Evolutionary conservation across 2,797 vertebrate genomes (phyloP), one percentile per base, ranked within the genome.

Genomic region (Poecilia velifera): DNA sequence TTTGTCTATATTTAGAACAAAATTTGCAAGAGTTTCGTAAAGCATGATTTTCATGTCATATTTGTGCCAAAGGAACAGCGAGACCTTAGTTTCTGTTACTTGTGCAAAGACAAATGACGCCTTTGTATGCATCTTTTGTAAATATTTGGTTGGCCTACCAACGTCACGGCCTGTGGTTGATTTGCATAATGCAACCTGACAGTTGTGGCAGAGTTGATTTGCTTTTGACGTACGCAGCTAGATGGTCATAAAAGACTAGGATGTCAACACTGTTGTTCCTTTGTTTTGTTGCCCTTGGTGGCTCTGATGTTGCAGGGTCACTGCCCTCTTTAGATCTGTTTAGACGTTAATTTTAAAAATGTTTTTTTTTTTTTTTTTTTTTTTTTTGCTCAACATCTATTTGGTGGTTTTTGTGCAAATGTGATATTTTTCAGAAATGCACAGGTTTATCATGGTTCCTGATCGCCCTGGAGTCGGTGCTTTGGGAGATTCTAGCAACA

Each of bases 261-360:
- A 78, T 78, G 79, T 89, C 86, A 85, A 51, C 0, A 12, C 25
- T 39, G 71, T 72, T 80, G 81, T 82, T 6, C 57, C 72, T 84
- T 77, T 87, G 83, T 82, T 81, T 70, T 20, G 46, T 49, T 76
- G 66, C 78, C 78, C 82, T 7, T 7, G 45, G 66, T 77, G 53
- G n/a, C 55, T 82, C 55, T 68, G 62, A 73, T 39, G 47, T 16
- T 72, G 25, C 25, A 62, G 66, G 36, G 72, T 68, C 76, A 72
- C 46, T 41, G 28, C 74, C 77, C 68, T 68, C 18, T 45, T 22
- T 36, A 59, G 45, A 45, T 51, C 49, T 59, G 43, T 31, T 70
- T 59, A 68, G 41, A 41, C 51, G 16, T 46, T 14, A 46, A 6
- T 28, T 28, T 64, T 22, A 16, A 83, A 57, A 0, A 2, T 13